These are phyloP conservation scores for Colostygia pectinataria DNA, from an alignment of 2,888 invertebrate species.

Conservation along the genomic window DNA sequence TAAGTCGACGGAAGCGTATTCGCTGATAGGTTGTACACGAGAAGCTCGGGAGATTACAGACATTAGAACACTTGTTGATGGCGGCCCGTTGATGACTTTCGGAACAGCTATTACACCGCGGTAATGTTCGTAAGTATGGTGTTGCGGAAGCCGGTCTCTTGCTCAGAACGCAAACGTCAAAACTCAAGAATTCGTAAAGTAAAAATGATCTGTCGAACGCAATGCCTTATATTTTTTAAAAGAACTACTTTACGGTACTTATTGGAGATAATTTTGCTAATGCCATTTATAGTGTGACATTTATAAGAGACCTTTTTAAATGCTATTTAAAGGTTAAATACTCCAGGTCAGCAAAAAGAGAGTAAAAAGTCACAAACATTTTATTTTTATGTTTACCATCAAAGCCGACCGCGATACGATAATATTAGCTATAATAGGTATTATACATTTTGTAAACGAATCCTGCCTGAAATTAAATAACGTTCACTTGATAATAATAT, in stretches of 20 bases:
- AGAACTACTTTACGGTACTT: neutral
- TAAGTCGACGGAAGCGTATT: conserved; percentile 59
- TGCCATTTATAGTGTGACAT: conserved; percentile 12
- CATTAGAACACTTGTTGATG: conserved; percentile 67
- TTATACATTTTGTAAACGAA: too few relatives aligned
- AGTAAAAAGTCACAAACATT: neutral
- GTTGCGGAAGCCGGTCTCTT: conserved; percentile 44
- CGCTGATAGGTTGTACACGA: conserved; percentile 58
- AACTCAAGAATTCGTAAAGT: neutral
- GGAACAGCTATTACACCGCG: conserved; percentile 59
- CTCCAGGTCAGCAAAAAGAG: conserved; percentile 9
- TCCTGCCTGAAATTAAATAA: conserved; percentile 49
- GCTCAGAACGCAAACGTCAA: conserved; percentile 24
- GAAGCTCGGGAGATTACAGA: conserved; percentile 59
- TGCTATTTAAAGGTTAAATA: conserved; percentile 58
- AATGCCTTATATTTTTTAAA: neutral
- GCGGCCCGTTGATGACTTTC: conserved; percentile 59
- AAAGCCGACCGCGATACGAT: too few relatives aligned
- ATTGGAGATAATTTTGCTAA: conserved; percentile 2
- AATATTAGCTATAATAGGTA: too few relatives aligned
- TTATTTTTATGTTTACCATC: too few relatives aligned
- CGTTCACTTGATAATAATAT: too few relatives aligned
- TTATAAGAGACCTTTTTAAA: conserved; percentile 8
- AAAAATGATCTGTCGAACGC: too few relatives aligned
- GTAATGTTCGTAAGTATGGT: conserved; percentile 50